Evolutionary conservation across 2,888 invertebrate species (phyloP), one percentile per base, ranked within the genome.

Genomic region (Deilephila elpenor): DNA sequence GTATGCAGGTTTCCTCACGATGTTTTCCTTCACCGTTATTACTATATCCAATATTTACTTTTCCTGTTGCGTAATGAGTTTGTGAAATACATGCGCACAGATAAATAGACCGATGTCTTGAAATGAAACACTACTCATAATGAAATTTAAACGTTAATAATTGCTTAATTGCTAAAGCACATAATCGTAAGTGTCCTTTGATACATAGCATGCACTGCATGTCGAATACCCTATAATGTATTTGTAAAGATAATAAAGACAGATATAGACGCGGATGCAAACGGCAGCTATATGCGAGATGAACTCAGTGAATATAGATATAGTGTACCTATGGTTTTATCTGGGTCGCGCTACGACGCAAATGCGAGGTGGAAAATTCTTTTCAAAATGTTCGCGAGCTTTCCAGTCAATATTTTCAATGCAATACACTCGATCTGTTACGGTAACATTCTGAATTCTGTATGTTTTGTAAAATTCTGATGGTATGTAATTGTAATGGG

Each of bases 271-370:
- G 32, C 80, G 53, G 60, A 75, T 71, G 67, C 51, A 67, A 25
- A 67, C 25, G 51, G 25, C 14, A 51, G 67, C 51, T 67, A 51
- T 51, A 67, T 17, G 5, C 51, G 29, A 51, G 67, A 67, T 67
- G 67, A 25, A 67, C 25, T 17, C 67, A 70, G 59, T 14, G 62
- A 72, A 75, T 77, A 77, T 77, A 75, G 29, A 73, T 74, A 67
- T 74, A 73, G 62, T 56, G 67, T 75, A 78, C 59, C 76, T 75
- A 72, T 74, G 70, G 71, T 19, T 72, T 67, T 74, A 80, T 76
- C 76, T 80, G 53, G 80, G 80, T 80, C 80, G 78, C 74, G 74
- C 75, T 44, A 76, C 77, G 73, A 73, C 78, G 73, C 71, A 77
- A 79, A 78, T 78, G 73, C 74, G 64, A 71, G 73, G 72, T 79